Base-by-base conservation (phyloP, 23 tunicate genomes). In the Halocynthia aurantium region DNA sequence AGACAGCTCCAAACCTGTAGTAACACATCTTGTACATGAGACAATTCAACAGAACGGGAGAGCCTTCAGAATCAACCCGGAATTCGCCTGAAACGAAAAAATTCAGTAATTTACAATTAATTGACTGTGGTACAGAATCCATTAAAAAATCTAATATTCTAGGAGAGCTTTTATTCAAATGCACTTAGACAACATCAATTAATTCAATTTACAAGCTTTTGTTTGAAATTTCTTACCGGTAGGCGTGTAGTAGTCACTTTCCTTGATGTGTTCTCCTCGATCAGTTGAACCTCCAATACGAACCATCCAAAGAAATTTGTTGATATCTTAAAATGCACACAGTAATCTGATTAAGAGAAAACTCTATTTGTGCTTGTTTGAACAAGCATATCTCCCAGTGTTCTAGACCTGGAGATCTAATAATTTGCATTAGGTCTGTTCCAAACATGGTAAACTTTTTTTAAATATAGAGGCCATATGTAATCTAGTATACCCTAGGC, bases 1-100 rank as follows among this genome's bases (percentile, higher is more conserved):
- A 88, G 73, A 88, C 94, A 75, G 84, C 91, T 19, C 95, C 99
- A 61, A 88, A 94, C n/a, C 99, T 70, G 71, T 94, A 94, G 81
- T 94, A 94, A 53, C 95, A 94, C 91, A 94, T 88, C 67, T 94
- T 94, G 87, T 94, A 94, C 99, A 94, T 88, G 85, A 94, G 52
- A 82, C 95, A 94, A 82, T 94, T 88, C 52, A 90, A 96, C 31
- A 93, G 80, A 13, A 81, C 84, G 88, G 82, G 95, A n/a, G 99
- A 88, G 8, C 99, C 99, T 7, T 94, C 99, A 61, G 95, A 80
- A 62, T 94, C 99, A 0, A 88, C 95, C 20, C 99, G 90, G 77
- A 94, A 94, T 61, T 94, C 99, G 20, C 78, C 78, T 74, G 63
- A 31, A 31, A 31, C 44, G 2, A 31, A 31, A 31, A 31, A 31